Evolutionary conservation across 2,797 vertebrate species (phyloP).

Genomic region (Notoglanidium macrostoma): DNA sequence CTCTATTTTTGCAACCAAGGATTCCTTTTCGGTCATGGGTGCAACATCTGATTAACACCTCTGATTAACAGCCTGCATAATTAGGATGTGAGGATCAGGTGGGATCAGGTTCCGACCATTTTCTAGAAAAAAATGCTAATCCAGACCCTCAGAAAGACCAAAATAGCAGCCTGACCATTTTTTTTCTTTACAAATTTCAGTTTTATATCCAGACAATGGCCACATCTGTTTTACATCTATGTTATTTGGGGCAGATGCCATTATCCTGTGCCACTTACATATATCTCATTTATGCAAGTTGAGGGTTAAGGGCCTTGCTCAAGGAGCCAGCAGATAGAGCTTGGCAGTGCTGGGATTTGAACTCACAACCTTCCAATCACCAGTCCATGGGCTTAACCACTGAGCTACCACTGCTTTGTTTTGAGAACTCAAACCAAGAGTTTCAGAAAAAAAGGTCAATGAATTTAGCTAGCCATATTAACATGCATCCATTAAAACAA

Average conservation of each 20-base stretch:
- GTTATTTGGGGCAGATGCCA: no score
- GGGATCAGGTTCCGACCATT: neutral
- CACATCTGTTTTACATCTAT: neutral
- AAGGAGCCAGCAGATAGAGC: no score
- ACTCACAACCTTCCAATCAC: no score
- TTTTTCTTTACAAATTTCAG: neutral
- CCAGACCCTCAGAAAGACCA: neutral
- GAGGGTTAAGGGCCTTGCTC: no score
- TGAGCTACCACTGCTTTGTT: neutral
- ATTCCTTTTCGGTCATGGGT: neutral
- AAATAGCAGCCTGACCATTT: neutral
- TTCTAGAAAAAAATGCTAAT: neutral
- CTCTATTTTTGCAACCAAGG: neutral
- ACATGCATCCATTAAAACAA: neutral
- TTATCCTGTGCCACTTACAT: no score
- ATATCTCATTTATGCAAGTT: no score
- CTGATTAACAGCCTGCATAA: slow-evolving; percentile 7
- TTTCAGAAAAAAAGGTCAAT: neutral
- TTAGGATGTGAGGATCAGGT: neutral
- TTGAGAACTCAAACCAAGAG: neutral
- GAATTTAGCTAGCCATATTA: neutral
- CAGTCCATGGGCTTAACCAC: no score
- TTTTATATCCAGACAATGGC: neutral
- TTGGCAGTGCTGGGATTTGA: no score
- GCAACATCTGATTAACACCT: slow-evolving; percentile 8